Evolutionary conservation across 1,140 invertebrate species (phyloP), one percentile per base, ranked within the genome.

Genomic region (Zaprionus davidi): DNA sequence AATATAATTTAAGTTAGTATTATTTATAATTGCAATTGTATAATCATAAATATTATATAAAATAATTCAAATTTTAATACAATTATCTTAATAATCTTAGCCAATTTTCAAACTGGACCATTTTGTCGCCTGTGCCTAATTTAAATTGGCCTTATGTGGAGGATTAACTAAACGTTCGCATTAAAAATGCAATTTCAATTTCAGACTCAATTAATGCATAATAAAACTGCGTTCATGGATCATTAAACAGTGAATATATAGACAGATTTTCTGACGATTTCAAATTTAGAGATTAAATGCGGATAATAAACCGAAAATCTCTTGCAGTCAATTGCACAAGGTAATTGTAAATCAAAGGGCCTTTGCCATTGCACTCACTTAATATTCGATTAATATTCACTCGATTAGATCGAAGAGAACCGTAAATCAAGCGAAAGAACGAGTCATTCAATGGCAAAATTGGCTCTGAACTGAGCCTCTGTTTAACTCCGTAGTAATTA

Each of bases 321-420:
- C 11, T 24, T 2, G 46, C 24, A 63, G 11, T 41, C 62, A 62
- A 64, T 41, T 63, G 68, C 49, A 55, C 59, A 5, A 7, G 26
- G 26, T 24, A 34, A 34, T 34, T 28, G 24, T 31, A 56, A 31
- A 31, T 56, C n/a, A 15, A 24, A 28, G 6, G 5, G 13, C 22
- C 26, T 7, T 11, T 34, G 31, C 31, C 53, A 13, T 24, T 28
- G 15, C 13, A 56, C 53, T 41, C 68, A 44, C 63, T 64, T 64
- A 55, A 44, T 70, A 62, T 64, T 26, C 53, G 49, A 76, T 57
- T 80, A 63, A 71, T 64, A 65, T 24, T 28, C 77, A 65, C 46
- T 68, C 66, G 36, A 68, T 44, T 72, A 69, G 76, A 81, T 80
- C 71, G 68, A 68, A n/a, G 41, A 24, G 12, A 24, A 22, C 20